These are phyloP conservation scores for Apocrypta bakeri DNA, from an alignment of 1,140 invertebrate genomes.

Conservation along the genomic window DNA sequence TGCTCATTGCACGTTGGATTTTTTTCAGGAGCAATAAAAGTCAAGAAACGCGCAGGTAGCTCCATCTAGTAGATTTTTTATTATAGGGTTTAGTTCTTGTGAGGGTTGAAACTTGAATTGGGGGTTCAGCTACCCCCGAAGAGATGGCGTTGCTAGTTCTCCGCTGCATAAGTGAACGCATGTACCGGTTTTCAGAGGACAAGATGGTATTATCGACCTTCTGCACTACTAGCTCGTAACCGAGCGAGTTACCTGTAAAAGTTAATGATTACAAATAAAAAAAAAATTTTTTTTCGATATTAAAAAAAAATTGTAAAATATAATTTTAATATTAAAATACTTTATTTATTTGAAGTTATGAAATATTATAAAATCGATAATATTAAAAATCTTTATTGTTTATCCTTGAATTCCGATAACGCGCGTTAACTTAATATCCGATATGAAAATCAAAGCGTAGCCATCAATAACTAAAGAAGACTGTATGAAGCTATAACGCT, in stretches of 20 bases:
- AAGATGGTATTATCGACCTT: constrained; percentile 29
- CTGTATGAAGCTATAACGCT: background rate
- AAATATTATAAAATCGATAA: too few species aligned
- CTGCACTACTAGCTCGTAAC: background rate
- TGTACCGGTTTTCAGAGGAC: background rate
- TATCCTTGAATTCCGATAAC: too few species aligned
- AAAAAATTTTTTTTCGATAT: background rate
- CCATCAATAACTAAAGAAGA: too few species aligned
- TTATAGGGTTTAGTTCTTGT: constrained; percentile 39
- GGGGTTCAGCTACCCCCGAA: constrained; percentile 54
- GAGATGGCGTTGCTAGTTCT: constrained; percentile 62
- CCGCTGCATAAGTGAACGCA: background rate
- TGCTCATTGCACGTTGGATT: too few species aligned
- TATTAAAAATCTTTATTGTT: too few species aligned
- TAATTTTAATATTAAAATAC: too few species aligned
- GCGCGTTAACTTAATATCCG: too few species aligned
- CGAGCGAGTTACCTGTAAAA: constrained; percentile 14
- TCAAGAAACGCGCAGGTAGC: constrained; percentile 19
- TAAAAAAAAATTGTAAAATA: too few species aligned
- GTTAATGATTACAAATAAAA: background rate
- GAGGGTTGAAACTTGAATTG: constrained; percentile 26
- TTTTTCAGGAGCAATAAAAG: constrained; percentile 40
- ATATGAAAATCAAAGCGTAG: too few species aligned
- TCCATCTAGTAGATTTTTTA: constrained; percentile 64
- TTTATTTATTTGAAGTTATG: too few species aligned